Evolutionary conservation across 2,797 vertebrate genomes (phyloP), one percentile per base, ranked within the genome.

Genomic region (Urocyon cinereoargenteus): DNA sequence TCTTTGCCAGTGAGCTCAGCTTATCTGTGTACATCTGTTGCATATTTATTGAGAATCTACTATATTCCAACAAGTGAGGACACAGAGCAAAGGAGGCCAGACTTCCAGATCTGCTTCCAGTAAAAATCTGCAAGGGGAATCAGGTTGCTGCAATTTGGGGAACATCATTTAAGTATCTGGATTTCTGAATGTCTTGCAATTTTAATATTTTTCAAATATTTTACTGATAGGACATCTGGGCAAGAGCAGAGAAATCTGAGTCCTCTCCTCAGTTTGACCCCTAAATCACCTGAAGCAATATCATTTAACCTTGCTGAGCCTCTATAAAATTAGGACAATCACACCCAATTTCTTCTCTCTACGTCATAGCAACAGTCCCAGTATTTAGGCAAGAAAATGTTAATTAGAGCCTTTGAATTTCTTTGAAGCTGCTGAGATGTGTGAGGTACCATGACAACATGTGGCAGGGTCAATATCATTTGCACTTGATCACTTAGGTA

Each of bases 381-480:
- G 53, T 70, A 59, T 61, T 96, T 95, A 89, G 79, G 59, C 86
- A 87, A 95, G 70, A 81, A 66, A 94, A 70, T 70, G 31, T 96
- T 77, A 59, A 77, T 93, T 89, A 97, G 72, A 89, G n/a, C 68
- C 68, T 85, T 61, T 81, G 57, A 45, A 28, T 91, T 86, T 86
- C 89, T 90, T 49, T 87, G 77, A 98, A 92, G 75, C 75, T 85
- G 62, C 64, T 87, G 85, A 72, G 68, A 66, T 16, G 15, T 93
- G 51, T 72, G n/a, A 66, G 24, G n/a, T 62, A 40, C 45, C 26
- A 13, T 40, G 31, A 85, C 87, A 72, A 45, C 31, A 45, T 12
- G 15, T 26, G 59, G 75, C 85, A 75, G 79, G 84, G 87, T 88
- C 96, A 90, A 72, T 84, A 6, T 59, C 51, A 19, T 68, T 88